Conservation (phyloP, 2,113 vertebrate species). For the Tragulus kanchil region DNA sequence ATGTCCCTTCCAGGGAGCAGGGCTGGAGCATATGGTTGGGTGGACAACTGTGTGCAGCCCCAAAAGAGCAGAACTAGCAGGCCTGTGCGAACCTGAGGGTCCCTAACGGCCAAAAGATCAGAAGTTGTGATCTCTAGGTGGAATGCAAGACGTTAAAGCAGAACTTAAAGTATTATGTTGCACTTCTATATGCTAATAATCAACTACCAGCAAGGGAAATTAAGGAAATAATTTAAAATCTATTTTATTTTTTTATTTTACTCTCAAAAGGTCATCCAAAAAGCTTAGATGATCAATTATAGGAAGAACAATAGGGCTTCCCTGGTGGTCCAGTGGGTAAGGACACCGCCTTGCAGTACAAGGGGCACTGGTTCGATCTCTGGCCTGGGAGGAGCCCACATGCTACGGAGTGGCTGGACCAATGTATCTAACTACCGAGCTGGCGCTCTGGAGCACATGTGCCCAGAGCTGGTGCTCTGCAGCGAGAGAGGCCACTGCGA, state of each 20-base stretch:
- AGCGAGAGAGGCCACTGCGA: too few species aligned
- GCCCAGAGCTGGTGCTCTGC: too few species aligned
- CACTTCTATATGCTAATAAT: background rate
- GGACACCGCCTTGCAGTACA: too few species aligned
- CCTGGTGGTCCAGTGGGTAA: too few species aligned
- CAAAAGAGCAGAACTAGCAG: background rate
- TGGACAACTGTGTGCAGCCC: background rate
- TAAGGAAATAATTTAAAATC: background rate
- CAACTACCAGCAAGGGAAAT: background rate
- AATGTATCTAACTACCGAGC: too few species aligned
- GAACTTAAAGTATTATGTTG: too few species aligned
- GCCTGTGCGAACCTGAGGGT: background rate
- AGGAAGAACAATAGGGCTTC: too few species aligned
- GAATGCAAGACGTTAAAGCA: background rate
- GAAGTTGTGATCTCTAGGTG: background rate
- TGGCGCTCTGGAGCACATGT: too few species aligned
- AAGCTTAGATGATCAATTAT: background rate
- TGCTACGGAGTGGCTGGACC: too few species aligned
- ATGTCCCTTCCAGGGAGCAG: background rate
- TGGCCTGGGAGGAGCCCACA: too few species aligned
- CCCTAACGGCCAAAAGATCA: background rate
- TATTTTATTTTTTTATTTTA: background rate
- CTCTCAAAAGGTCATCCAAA: background rate
- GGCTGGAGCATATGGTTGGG: accelerated
- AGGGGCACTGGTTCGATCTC: too few species aligned